phyloP scores from a whole-genome alignment of 2,888 invertebrate species.

The Camptogramma bilineatum region DNA sequence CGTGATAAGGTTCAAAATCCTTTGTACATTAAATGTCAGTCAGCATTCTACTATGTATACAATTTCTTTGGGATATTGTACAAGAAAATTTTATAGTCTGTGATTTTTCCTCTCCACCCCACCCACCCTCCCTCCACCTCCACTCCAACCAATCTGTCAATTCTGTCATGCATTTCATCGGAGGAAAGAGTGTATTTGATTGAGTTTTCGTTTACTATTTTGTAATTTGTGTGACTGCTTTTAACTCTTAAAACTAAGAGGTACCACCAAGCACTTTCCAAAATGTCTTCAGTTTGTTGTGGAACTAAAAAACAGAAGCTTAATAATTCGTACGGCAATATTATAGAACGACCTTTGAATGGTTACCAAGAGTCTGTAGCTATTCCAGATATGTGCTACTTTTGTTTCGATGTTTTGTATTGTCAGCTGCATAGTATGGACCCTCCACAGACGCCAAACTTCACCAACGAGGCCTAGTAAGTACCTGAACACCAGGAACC shows the following conservation, averaged over 20 bases:
- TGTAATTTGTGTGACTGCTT: conserved; percentile 63
- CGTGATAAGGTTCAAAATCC: too few species aligned
- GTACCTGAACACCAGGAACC: conserved; percentile 66
- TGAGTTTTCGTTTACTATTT: conserved; percentile 61
- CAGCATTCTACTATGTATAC: too few species aligned
- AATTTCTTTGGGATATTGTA: too few species aligned
- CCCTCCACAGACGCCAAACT: conserved; percentile 95
- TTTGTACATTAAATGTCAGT: too few species aligned
- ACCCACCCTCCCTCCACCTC: not conserved
- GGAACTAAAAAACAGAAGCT: conserved; percentile 96
- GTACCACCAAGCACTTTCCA: conserved; percentile 54
- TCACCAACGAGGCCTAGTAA: conserved; percentile 98
- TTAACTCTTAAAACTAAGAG: conserved; percentile 40
- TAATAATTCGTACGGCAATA: conserved; percentile 87
- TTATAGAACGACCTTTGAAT: conserved; percentile 85
- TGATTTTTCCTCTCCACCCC: not conserved
- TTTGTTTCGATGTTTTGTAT: conserved; percentile 99
- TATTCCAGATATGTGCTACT: conserved; percentile 98
- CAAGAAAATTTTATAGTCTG: not conserved
- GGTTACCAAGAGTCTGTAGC: conserved; percentile 88
- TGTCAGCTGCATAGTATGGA: conserved; percentile 97
- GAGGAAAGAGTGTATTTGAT: conserved; percentile 51
- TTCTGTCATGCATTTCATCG: not conserved
- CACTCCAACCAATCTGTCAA: not conserved
- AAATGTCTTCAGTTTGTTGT: conserved; percentile 96